Percentiles rank a stretch among this genome's conserved stretches.
phyloP scores from a whole-genome alignment of 2,888 invertebrate species.

The Andrena bicolor region DNA sequence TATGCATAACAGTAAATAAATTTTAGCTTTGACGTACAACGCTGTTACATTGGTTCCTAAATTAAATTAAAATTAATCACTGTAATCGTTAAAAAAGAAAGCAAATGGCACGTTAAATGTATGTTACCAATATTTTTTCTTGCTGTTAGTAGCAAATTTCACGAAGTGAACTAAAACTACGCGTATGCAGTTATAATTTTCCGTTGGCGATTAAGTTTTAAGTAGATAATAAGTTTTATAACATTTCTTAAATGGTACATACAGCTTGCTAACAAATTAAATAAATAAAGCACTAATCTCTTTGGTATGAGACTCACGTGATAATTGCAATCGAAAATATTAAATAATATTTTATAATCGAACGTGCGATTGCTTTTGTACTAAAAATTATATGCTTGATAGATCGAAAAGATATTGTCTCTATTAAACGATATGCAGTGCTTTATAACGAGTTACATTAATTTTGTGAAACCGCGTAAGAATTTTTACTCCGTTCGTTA shows the following conservation, averaged over 20 bases:
- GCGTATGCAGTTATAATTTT: slow-evolving; percentile 12
- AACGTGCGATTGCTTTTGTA: slow-evolving; percentile 5
- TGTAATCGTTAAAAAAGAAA: slow-evolving; percentile 55
- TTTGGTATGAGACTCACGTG: slow-evolving; percentile 77
- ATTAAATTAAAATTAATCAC: slow-evolving; percentile 60
- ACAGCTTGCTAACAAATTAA: slow-evolving; percentile 62
- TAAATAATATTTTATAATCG: slow-evolving; percentile 23
- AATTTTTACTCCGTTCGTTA: slow-evolving; percentile 42
- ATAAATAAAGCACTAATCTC: slow-evolving; percentile 78
- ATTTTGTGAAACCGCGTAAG: slow-evolving; percentile 22
- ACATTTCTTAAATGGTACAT: slow-evolving; percentile 52
- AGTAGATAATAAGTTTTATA: slow-evolving; percentile 46
- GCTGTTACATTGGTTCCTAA: slow-evolving; percentile 69
- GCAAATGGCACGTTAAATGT: slow-evolving; percentile 68
- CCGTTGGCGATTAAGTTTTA: slow-evolving; percentile 6
- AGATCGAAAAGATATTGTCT: slow-evolving; percentile 6
- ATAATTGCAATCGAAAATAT: slow-evolving; percentile 43
- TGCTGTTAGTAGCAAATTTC: slow-evolving; percentile 4
- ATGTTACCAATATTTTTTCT: slow-evolving; percentile 14
- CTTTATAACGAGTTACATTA: slow-evolving; percentile 41
- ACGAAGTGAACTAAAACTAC: slow-evolving; percentile 24
- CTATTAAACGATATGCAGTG: slow-evolving; percentile 33
- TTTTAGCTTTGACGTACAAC: slow-evolving; percentile 62
- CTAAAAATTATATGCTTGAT: slow-evolving; percentile 18
- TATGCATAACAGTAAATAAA: slow-evolving; percentile 61